These are phyloP conservation scores for Polypedilum pembai DNA, from an alignment of 1,140 invertebrate genomes.

Conservation along the genomic window DNA sequence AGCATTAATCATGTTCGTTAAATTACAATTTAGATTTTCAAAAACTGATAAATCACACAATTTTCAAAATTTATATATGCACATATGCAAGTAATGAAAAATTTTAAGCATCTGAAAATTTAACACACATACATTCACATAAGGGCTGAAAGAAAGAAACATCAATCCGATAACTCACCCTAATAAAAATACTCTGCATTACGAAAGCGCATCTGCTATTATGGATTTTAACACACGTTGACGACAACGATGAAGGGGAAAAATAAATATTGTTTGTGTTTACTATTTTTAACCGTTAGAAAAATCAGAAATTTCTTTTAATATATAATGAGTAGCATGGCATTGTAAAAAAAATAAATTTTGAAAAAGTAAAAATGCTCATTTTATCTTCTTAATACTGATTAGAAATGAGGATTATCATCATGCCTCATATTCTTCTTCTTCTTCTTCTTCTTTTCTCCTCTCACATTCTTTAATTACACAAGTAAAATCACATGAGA, in stretches of 20 bases:
- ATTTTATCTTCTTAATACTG: background rate
- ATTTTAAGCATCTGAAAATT: background rate
- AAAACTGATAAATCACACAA: background rate
- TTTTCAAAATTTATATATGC: background rate
- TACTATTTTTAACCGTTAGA: conserved; percentile 3
- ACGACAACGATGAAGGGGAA: no score
- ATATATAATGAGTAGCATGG: background rate
- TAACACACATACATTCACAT: background rate
- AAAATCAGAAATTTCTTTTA: background rate
- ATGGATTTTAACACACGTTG: conserved; percentile 5
- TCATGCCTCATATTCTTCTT: no score
- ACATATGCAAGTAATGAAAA: background rate
- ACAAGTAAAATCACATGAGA: no score
- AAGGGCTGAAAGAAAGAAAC: background rate
- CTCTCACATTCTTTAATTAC: no score
- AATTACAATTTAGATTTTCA: background rate
- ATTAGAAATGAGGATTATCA: no score
- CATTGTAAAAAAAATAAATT: background rate
- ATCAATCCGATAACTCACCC: conserved; percentile 2
- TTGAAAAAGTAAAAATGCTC: no score
- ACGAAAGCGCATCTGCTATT: conserved; percentile 1
- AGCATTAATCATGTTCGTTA: background rate
- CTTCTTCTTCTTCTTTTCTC: background rate
- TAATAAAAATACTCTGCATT: background rate
- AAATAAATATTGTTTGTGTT: background rate